Base-by-base conservation (phyloP, 2,113 vertebrate genomes). In the Peucedramus taeniatus region DNA sequence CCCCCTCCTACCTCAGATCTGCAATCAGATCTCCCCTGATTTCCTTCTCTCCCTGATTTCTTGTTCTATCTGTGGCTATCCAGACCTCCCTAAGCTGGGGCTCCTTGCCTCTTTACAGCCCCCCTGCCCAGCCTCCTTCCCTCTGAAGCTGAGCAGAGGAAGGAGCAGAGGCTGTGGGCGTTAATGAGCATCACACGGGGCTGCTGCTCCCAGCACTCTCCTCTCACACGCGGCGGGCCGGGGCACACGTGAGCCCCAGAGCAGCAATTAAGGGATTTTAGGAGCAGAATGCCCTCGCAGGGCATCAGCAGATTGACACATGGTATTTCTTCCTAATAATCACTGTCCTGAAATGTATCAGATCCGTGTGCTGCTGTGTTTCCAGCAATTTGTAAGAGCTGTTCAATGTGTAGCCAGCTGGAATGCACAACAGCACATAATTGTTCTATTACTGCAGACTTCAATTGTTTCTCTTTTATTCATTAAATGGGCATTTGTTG, bases 401-500 rank as follows among this genome's bases (percentile, higher is more conserved):
- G 93, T 45, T 97, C 93, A 83, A 3, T 84, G 83, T 92, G 83
- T 76, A 96, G 74, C 90, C 93, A 93, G 93, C 94, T 94, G 94
- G 93, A 97, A 96, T 93, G 18, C 96, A 81, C 65, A 91, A 92
- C 66, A 53, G 57, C 78, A 92, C 60, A 56, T 95, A 90, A 97
- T 95, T 96, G 95, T 96, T 96, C 94, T 89, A 33, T 83, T 86
- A 61, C 91, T 88, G 92, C 64, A 95, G 94, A 91, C 84, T 94
- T 93, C 91, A 96, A 69, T 96, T 96, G 93, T 97, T 96, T 93
- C 89, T 95, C 90, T 94, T 94, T 96, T 92, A 89, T 89, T 96
- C 94, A 96, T 95, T 96, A 97, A 92, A 96, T 60, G 83, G 88
- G 81, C 96, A 91, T 96, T 97, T 90, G 91, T 94, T 96, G 90